Evolutionary conservation across 2,113 vertebrate species (phyloP).

Genomic region (Dolichallabes microphthalmus): DNA sequence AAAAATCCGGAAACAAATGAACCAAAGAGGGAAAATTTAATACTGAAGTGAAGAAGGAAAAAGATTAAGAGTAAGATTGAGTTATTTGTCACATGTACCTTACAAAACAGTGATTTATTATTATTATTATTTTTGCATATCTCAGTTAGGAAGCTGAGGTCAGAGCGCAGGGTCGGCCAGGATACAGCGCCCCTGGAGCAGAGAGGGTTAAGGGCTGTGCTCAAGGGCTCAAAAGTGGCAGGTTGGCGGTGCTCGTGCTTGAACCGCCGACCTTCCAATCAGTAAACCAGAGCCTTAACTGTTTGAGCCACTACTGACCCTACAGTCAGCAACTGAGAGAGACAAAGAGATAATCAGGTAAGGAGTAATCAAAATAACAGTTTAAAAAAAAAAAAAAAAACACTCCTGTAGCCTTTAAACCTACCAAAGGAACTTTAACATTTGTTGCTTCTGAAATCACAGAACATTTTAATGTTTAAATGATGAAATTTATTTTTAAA

Average conservation of each 20-base stretch:
- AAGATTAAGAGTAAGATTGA: neutral
- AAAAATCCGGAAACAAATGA: neutral
- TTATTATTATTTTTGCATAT: too few relatives aligned
- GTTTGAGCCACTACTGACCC: too few relatives aligned
- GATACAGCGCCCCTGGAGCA: too few relatives aligned
- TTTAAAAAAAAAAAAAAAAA: neutral
- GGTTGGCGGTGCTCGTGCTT: too few relatives aligned
- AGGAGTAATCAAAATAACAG: neutral
- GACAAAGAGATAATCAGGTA: neutral
- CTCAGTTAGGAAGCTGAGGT: too few relatives aligned
- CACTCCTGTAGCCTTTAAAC: neutral
- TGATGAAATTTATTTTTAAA: neutral
- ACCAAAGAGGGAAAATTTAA: neutral
- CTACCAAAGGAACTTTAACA: neutral
- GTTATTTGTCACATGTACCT: too few relatives aligned
- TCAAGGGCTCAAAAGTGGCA: too few relatives aligned
- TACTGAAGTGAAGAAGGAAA: neutral
- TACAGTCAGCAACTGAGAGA: neutral
- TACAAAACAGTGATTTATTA: too few relatives aligned
- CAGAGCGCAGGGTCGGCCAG: too few relatives aligned
- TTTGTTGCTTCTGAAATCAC: neutral
- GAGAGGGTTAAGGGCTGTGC: too few relatives aligned
- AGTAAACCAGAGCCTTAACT: too few relatives aligned
- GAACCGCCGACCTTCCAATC: too few relatives aligned
- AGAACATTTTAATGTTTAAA: neutral